Evolutionary conservation across 2,888 invertebrate species (phyloP), one percentile per base, ranked within the genome.

Genomic region (Amphipoea lucens): DNA sequence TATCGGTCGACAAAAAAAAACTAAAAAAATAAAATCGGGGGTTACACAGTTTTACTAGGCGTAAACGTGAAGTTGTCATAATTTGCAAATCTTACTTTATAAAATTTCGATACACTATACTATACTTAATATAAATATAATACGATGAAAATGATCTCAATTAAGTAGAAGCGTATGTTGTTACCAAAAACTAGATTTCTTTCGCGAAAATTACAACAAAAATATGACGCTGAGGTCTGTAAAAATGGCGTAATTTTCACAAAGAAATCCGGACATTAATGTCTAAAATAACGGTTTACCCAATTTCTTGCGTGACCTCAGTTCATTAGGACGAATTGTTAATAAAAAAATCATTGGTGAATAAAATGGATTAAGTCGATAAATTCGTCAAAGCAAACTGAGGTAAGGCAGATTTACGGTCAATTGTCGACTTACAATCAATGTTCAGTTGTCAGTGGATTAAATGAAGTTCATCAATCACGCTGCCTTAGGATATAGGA

Each of bases 71-170:
- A 95, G 94, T 96, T 96, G 96, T 96, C 96, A 96, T 96, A 95
- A 95, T 95, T 95, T 95, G 95, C 94, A 95, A 94, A 94, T 93
- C 94, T 95, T 95, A 95, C 90, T 88, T 92, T 90, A 94, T 89
- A 89, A 90, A 93, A 94, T 95, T 95, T 94, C 93, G 95, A 95
- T 94, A 94, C 93, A 93, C 95, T 96, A 96, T 90, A 93, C 95
- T 95, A 96, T 94, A 95, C 96, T 96, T 96, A 96, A 93, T 93
- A 96, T 95, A 96, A 95, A 96, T 96, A 96, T 96, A 96, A 96
- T 96, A 96, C 96, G 95, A 93, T 94, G 93, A 95, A 78, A 96
- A 94, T 92, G 94, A 94, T 94, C 93, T 95, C 95, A 95, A 93
- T 95, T 95, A 96, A 95, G 95, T 96, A 95, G 93, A 96, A 96